These are phyloP conservation scores for Umimayanthus kanabou DNA, from an alignment of 92 coral and sea anemone species.

Conservation along the genomic window DNA sequence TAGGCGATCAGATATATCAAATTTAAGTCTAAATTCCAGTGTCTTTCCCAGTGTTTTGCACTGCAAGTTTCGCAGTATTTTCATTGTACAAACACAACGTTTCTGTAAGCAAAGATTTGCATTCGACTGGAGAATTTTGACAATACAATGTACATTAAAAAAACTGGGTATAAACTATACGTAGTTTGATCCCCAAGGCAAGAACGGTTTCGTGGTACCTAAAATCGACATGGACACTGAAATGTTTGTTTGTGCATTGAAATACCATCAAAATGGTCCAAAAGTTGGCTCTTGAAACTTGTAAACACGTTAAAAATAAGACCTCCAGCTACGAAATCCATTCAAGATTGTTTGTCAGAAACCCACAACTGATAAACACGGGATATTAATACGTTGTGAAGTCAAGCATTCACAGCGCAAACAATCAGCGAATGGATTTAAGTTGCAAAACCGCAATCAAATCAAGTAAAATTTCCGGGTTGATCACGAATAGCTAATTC, in stretches of 20 bases:
- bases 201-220: neutral
- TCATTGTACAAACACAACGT: neutral
- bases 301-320: slow-evolving; percentile 1
- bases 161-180: neutral
- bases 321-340: slow-evolving; percentile 36
- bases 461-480: slow-evolving; percentile 26
- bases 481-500: slow-evolving; percentile 3
- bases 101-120: neutral
- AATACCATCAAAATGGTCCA: neutral
- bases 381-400: slow-evolving; percentile 32
- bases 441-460: slow-evolving; percentile 8
- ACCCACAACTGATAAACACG: slow-evolving; percentile 13
- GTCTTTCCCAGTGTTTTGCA: neutral
- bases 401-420: slow-evolving; percentile 21
- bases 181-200: neutral
- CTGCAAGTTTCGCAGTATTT: neutral
- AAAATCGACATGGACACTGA: slow-evolving; percentile 2
- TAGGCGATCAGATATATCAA: neutral
- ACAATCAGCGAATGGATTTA: neutral
- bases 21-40: neutral
- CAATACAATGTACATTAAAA: neutral
- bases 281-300: neutral
- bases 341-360: neutral
- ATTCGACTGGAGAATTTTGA: neutral
- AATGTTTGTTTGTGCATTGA: neutral